phyloP scores from a whole-genome alignment of 2,113 vertebrate genomes.

The Recurvirostra avosetta region DNA sequence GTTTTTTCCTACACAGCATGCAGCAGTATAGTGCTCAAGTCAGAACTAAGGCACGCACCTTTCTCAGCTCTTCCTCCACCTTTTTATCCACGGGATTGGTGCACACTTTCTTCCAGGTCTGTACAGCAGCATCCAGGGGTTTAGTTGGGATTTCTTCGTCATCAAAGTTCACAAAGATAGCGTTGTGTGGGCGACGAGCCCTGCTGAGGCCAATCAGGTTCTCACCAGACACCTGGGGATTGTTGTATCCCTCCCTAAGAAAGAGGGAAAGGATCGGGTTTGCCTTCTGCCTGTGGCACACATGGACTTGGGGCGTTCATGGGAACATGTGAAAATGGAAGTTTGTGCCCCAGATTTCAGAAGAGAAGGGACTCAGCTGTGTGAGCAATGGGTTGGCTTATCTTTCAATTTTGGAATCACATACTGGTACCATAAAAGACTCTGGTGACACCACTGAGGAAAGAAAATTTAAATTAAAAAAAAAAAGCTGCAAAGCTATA shows the following conservation, averaged over 20 bases:
- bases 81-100: conserved; percentile 76
- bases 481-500: background rate
- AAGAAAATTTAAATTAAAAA: background rate
- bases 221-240: conserved; percentile 71
- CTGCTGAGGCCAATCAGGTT: conserved; percentile 89
- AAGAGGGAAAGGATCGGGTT: background rate
- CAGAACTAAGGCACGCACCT: conserved; percentile 45
- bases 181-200: conserved; percentile 89
- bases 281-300: background rate
- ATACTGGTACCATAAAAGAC: background rate
- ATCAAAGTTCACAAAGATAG: conserved; percentile 89
- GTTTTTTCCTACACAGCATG: background rate
- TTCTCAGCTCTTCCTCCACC: conserved; percentile 79
- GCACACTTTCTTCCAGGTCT: conserved; percentile 82
- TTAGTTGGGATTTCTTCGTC: conserved; percentile 78
- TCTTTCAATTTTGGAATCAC: background rate
- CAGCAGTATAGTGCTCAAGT: background rate
- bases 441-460: background rate
- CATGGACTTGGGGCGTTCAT: rapidly evolving
- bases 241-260: conserved; percentile 77
- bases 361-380: background rate
- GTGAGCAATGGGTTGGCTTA: background rate
- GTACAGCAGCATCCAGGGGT: conserved; percentile 82
- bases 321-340: rapidly evolving
- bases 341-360: background rate